Conservation (phyloP, 2,113 vertebrate genomes). For the Phrynosoma platyrhinos region DNA sequence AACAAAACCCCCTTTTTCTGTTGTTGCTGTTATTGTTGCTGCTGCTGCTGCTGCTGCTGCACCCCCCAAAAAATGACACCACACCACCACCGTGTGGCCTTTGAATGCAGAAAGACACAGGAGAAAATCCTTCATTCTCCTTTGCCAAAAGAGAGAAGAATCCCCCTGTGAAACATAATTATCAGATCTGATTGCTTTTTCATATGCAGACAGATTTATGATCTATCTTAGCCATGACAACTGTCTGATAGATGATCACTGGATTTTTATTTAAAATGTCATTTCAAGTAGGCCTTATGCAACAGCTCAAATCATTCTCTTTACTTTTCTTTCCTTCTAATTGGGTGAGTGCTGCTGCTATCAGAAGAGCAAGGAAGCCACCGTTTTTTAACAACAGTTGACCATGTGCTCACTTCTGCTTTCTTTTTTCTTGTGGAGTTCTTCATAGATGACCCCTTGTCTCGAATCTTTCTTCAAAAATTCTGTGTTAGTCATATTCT, state of each 20-base stretch:
- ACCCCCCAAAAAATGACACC: slow-evolving; percentile 75
- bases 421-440: slow-evolving; percentile 21
- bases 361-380: slow-evolving; percentile 2
- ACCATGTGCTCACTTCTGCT: slow-evolving; percentile 37
- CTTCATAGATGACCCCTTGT: slow-evolving; percentile 15
- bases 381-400: not conserved
- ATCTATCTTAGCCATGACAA: slow-evolving; percentile 46
- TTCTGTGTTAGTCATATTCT: not conserved
- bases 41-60: not conserved
- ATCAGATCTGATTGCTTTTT: slow-evolving; percentile 44
- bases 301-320: slow-evolving; percentile 22
- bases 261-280: slow-evolving; percentile 12
- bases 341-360: slow-evolving; percentile 11
- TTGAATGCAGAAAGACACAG: slow-evolving; percentile 33
- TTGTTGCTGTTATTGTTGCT: slow-evolving; percentile 62
- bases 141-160: slow-evolving; percentile 31
- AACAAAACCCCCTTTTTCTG: slow-evolving; percentile 84
- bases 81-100: slow-evolving; percentile 93
- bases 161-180: slow-evolving; percentile 37
- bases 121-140: slow-evolving; percentile 13
- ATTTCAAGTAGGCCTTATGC: slow-evolving; percentile 31
- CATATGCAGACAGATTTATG: slow-evolving; percentile 48
- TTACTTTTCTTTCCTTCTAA: slow-evolving; percentile 4
- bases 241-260: slow-evolving; percentile 18
- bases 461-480: slow-evolving; percentile 42